These are phyloP conservation scores for Sigmodon hispidus DNA, from an alignment of 2,113 vertebrate species.

Conservation along the genomic window DNA sequence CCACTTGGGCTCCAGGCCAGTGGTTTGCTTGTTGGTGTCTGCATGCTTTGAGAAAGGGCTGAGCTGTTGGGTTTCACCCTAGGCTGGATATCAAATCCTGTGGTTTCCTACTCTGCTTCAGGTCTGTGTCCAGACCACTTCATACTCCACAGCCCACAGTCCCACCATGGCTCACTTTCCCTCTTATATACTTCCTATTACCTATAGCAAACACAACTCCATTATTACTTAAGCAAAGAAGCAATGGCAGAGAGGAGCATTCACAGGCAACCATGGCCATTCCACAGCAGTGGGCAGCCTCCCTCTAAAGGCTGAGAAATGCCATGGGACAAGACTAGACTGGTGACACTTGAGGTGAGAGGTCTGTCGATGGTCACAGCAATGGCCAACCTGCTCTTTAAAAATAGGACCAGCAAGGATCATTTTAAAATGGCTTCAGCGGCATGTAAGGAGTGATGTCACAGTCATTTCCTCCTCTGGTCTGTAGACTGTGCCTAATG, in stretches of 20 bases:
- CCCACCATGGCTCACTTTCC: not conserved
- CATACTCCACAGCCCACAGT: not conserved
- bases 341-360: not conserved
- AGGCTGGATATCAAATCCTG: not conserved
- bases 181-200: not conserved
- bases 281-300: not conserved
- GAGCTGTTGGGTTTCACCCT: not conserved
- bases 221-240: not conserved
- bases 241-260: not conserved
- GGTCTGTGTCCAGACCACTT: not conserved
- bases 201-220: not conserved
- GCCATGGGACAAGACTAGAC: not conserved
- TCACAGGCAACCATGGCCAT: not conserved
- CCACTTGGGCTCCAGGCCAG: not conserved
- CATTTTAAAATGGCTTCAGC: not conserved
- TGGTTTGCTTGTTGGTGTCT: not conserved
- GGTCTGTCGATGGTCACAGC: not conserved
- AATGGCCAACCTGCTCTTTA: not conserved
- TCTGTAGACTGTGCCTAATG: conserved; percentile 2
- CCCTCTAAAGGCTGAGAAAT: not conserved
- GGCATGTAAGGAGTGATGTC: not conserved
- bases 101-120: not conserved
- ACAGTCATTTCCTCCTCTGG: not conserved
- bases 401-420: not conserved
- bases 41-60: not conserved